Base-by-base conservation (phyloP, 2,797 vertebrate species). In the Phoxinus dragarum region DNA sequence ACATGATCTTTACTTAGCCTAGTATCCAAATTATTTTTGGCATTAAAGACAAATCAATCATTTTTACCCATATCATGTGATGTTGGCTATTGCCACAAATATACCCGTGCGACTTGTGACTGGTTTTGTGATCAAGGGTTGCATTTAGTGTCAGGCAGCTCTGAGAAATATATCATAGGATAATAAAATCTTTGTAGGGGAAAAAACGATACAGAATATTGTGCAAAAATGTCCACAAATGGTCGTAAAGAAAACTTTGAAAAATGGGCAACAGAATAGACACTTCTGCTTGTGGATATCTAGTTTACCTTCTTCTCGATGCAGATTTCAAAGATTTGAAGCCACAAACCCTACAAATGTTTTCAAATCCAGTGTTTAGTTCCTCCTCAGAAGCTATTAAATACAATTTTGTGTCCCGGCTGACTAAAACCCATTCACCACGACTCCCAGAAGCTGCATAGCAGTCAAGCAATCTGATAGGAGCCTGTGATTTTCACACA, bases 381-480 rank as follows among this genome's bases (percentile, higher is more conserved):
- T 81, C 34, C 34, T 38, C 31, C 14, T 81, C 34, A 17, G 44
- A 38, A 52, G 34, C 34, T 52, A 69, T 49, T 17, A 31, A 38
- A 68, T 40, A 68, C 2, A 16, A 54, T 52, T 69, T 36, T 36
- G 77, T 52, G 44, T 84, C 36, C 44, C 2, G 5, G 59, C 19
- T 21, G 42, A 66, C 71, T 75, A 27, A 78, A 47, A 14, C 5
- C 52, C n/a, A 79, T 66, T 69, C 16, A 34, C 36, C 23, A n/a
- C 1, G 36, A 56, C 34, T 59, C 31, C 49, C 17, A 36, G 47
- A 56, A 38, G 66, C 78, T 56, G 66, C 17, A 69, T 17, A 40
- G 49, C 52, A 42, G 68, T 61, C 49, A 47, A 36, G 66, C 66
- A 49, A 79, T 85, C 36, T 81, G 21, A 72, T 11, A 68, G 79